A percentile compares a stretch with the other conserved stretches of the same genome.
phyloP scores from a whole-genome alignment of 2,113 vertebrate genomes.

The Sigmodon hispidus region DNA sequence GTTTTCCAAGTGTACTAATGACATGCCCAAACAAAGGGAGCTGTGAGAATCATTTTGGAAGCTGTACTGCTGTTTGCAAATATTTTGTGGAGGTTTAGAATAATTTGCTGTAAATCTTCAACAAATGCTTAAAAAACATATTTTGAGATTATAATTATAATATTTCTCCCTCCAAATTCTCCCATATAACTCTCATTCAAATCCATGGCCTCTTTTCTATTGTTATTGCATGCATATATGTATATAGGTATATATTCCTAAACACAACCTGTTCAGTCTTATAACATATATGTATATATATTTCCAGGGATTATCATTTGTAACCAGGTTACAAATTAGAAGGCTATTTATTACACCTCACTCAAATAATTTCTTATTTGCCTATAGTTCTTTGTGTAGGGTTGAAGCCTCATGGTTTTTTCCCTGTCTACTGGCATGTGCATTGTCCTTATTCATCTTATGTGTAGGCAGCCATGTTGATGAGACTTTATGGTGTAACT shows the following conservation, averaged over 20 bases:
- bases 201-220: background rate
- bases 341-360: background rate
- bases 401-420: background rate
- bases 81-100: conserved; percentile 2
- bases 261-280: background rate
- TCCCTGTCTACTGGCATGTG: background rate
- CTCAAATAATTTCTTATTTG: background rate
- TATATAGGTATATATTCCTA: background rate
- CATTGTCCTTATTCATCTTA: background rate
- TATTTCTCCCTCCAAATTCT: background rate
- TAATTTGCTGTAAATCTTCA: conserved; percentile 6
- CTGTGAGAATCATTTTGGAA: background rate
- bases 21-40: background rate
- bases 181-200: background rate
- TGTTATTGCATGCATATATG: background rate
- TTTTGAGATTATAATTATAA: background rate
- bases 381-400: background rate
- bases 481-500: background rate
- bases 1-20: background rate
- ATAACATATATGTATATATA: background rate
- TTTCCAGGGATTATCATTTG: background rate
- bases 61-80: background rate
- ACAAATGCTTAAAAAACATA: background rate
- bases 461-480: background rate
- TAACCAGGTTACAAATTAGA: background rate